These are phyloP conservation scores for Actinernus sp. DNA, from an alignment of 92 coral and sea anemone genomes.

Conservation along the genomic window DNA sequence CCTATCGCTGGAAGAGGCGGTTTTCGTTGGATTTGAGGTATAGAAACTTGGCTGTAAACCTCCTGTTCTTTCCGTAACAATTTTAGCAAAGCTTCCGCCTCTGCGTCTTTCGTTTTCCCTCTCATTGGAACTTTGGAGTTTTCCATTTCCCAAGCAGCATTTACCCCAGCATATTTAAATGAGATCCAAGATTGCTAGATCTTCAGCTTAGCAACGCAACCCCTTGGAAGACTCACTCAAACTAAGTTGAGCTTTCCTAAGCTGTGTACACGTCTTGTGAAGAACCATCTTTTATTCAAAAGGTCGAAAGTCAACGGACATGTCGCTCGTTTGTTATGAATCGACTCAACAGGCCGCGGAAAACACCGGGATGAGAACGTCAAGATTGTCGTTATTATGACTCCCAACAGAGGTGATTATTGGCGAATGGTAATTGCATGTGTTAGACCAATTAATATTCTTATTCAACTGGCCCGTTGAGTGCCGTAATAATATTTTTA, in stretches of 20 bases:
- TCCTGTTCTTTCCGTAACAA: slow-evolving; percentile 90
- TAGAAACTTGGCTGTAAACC: slow-evolving; percentile 55
- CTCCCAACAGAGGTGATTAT: no score
- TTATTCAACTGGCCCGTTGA: slow-evolving; percentile 47
- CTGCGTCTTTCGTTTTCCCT: slow-evolving; percentile 92
- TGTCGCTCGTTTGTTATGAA: slow-evolving; percentile 12
- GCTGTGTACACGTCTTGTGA: slow-evolving; percentile 10
- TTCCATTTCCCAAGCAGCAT: slow-evolving; percentile 10
- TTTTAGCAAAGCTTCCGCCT: slow-evolving; percentile 90
- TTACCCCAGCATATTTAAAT: neutral
- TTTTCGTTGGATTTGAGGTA: slow-evolving; percentile 79
- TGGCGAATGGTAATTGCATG: slow-evolving; percentile 62
- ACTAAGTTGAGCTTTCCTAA: neutral
- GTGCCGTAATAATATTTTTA: slow-evolving; percentile 50
- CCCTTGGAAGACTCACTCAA: neutral
- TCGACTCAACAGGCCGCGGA: slow-evolving; percentile 22
- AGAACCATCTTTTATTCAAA: slow-evolving; percentile 35
- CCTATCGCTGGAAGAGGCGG: slow-evolving; percentile 89
- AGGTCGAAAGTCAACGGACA: slow-evolving; percentile 22
- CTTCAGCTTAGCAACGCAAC: neutral
- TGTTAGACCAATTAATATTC: slow-evolving; percentile 70
- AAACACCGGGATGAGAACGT: slow-evolving; percentile 18
- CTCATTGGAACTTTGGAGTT: slow-evolving; percentile 74
- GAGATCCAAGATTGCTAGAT: no score
- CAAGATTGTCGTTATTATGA: no score